phyloP scores from a whole-genome alignment of 1,140 invertebrate species.

The Lucilia cuprina region DNA sequence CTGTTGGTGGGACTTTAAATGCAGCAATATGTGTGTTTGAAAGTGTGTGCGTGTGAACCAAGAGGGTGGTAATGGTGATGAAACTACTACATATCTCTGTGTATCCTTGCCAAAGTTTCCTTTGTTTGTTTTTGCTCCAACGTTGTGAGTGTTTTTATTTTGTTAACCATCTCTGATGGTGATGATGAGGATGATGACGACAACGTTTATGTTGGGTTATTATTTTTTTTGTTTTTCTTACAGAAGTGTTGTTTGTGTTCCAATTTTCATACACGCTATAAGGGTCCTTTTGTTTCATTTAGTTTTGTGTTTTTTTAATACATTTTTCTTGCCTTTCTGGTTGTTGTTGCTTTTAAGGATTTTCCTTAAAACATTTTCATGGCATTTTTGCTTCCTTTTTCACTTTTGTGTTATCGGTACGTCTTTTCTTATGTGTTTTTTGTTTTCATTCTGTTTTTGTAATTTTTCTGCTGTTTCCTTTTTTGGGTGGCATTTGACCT shows the following conservation, averaged over 20 bases:
- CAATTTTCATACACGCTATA: conserved; percentile 15
- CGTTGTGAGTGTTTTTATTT: not conserved
- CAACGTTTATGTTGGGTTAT: not conserved
- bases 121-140: not conserved
- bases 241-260: conserved; percentile 8
- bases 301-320: not conserved
- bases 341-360: not conserved
- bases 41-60: not conserved
- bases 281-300: conserved; percentile 1
- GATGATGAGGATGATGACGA: not conserved
- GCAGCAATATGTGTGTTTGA: too few relatives aligned
- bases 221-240: not conserved
- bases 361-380: not conserved
- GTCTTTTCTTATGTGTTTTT: not conserved
- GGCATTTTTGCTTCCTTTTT: not conserved
- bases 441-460: not conserved
- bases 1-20: not conserved
- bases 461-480: not conserved
- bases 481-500: not conserved
- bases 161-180: not conserved
- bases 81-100: not conserved
- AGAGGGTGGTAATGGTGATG: not conserved
- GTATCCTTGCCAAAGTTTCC: not conserved
- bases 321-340: not conserved
- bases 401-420: not conserved